A percentile compares a stretch with the other conserved stretches of the same genome.
Evolutionary conservation across 2,888 invertebrate species (phyloP).

Genomic region (Netelia melanura): DNA sequence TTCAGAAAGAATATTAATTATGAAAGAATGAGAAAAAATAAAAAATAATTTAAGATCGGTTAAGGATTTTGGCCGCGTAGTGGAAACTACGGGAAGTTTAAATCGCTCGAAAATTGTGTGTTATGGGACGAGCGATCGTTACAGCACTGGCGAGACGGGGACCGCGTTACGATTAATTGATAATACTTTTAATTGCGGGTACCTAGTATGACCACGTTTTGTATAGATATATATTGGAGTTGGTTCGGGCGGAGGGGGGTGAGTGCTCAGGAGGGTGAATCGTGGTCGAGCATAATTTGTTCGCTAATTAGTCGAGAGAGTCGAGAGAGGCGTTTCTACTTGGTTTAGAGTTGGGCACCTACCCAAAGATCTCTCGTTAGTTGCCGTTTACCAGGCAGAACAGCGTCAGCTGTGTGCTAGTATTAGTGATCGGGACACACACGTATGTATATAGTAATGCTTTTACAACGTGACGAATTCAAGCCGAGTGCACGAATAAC

Average conservation of each 20-base stretch:
- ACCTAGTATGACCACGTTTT: slow-evolving; percentile 33
- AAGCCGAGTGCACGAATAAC: neutral
- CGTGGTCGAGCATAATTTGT: slow-evolving; percentile 79
- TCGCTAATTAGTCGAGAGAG: slow-evolving; percentile 78
- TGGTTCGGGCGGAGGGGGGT: neutral
- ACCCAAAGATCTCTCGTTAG: slow-evolving; percentile 38
- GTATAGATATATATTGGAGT: neutral
- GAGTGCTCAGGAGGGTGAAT: slow-evolving; percentile 26
- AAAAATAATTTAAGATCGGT: too few species aligned
- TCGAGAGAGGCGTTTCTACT: slow-evolving; percentile 5
- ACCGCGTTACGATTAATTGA: slow-evolving; percentile 80
- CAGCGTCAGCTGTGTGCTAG: neutral
- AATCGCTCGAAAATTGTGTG: slow-evolving; percentile 76
- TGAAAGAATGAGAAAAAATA: too few species aligned
- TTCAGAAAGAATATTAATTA: too few species aligned
- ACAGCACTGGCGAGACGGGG: slow-evolving; percentile 16
- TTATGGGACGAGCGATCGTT: neutral
- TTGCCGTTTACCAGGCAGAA: slow-evolving; percentile 37
- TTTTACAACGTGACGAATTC: slow-evolving; percentile 11
- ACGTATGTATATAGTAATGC: neutral
- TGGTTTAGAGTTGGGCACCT: slow-evolving; percentile 35
- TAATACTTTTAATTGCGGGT: slow-evolving; percentile 81
- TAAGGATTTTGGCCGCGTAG: neutral
- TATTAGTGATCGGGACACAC: neutral
- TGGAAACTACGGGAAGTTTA: slow-evolving; percentile 76